Conservation (phyloP, 2,888 invertebrate species). For the Cabera pusaria region DNA sequence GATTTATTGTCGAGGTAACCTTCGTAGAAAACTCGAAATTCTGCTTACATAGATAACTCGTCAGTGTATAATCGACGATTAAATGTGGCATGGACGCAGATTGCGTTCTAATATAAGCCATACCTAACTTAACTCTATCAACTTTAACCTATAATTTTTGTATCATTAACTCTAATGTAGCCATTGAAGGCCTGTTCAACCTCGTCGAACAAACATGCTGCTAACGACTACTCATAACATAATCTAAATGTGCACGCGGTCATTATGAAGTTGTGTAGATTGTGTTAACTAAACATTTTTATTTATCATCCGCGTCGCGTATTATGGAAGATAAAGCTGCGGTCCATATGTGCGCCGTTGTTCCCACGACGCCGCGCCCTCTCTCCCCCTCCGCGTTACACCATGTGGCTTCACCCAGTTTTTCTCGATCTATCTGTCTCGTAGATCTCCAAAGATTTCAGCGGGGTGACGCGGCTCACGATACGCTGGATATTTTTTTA, state of each 20-base stretch:
- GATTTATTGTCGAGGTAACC: slow-evolving; percentile 4
- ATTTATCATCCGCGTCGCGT: slow-evolving; percentile 66
- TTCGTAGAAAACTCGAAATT: neutral
- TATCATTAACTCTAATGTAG: slow-evolving; percentile 32
- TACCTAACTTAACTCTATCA: too few species aligned
- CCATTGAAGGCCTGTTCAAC: slow-evolving; percentile 37
- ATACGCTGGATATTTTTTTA: slow-evolving; percentile 53
- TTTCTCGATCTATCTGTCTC: slow-evolving; percentile 47
- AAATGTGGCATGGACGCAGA: too few species aligned
- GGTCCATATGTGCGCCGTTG: slow-evolving; percentile 72
- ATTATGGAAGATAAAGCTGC: slow-evolving; percentile 74
- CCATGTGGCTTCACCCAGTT: slow-evolving; percentile 68
- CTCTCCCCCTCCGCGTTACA: slow-evolving; percentile 47
- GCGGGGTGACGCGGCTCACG: slow-evolving; percentile 40
- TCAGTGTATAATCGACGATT: too few species aligned
- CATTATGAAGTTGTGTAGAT: slow-evolving; percentile 58
- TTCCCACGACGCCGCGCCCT: slow-evolving; percentile 67
- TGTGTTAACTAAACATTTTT: slow-evolving; percentile 70
- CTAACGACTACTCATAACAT: slow-evolving; percentile 43
- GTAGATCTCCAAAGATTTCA: slow-evolving; percentile 29
- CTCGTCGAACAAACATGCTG: slow-evolving; percentile 37
- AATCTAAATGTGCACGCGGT: slow-evolving; percentile 59
- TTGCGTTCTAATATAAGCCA: too few species aligned
- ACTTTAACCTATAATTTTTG: slow-evolving; percentile 32
- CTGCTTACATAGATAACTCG: too few species aligned